phyloP scores from a whole-genome alignment of 2,113 vertebrate species.

The Carassius carassius region DNA sequence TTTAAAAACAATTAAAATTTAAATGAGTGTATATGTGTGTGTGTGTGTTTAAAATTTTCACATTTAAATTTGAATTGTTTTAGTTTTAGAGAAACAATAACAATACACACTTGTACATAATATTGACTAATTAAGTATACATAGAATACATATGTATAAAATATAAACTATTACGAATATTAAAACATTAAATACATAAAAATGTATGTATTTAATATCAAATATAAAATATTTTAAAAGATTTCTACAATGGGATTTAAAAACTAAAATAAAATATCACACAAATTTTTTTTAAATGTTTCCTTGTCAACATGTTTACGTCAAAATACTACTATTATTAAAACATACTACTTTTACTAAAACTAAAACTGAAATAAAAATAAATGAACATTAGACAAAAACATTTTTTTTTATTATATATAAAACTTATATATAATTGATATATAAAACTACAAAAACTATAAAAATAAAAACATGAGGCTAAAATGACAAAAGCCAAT shows the following conservation, averaged over 20 bases:
- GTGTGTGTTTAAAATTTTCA: background rate
- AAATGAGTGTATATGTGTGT: too few species aligned
- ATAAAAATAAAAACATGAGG: background rate
- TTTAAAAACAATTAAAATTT: too few species aligned
- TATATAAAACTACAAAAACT: background rate
- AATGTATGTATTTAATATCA: too few species aligned
- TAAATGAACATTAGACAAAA: too few species aligned
- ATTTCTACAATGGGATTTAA: background rate
- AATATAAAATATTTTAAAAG: background rate
- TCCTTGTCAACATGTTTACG: too few species aligned
- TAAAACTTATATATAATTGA: background rate
- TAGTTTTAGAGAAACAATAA: background rate
- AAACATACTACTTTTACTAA: too few species aligned
- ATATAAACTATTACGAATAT: background rate
- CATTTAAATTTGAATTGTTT: background rate
- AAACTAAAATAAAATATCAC: too few species aligned
- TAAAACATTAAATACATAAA: background rate
- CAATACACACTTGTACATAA: background rate
- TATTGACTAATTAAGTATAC: background rate
- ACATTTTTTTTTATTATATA: too few species aligned
- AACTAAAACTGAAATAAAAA: too few species aligned
- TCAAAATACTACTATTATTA: too few species aligned
- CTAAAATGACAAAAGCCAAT: background rate
- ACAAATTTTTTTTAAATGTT: too few species aligned
- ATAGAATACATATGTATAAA: background rate